These are phyloP conservation scores for Kryptopterus vitreolus DNA, from an alignment of 2,797 vertebrate genomes.

Conservation along the genomic window DNA sequence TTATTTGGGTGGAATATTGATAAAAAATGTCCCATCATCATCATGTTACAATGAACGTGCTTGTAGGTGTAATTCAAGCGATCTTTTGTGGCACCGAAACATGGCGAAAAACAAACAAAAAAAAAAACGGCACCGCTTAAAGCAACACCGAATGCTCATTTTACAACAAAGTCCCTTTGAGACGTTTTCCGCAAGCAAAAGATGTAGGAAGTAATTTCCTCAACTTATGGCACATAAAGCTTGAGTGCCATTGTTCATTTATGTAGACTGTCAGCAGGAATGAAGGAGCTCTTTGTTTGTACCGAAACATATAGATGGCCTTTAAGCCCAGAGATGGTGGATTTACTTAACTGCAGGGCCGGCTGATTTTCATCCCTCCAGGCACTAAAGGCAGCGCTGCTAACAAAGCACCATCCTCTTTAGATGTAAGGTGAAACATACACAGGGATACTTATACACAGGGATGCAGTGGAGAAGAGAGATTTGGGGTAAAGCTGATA, in stretches of 20 bases:
- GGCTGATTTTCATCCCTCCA: slow-evolving; percentile 15
- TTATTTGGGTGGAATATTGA: background rate
- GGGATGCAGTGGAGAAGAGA: no score
- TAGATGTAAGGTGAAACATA: slow-evolving; percentile 60
- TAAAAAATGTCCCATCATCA: background rate
- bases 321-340: slow-evolving; percentile 36
- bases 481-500: background rate
- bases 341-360: slow-evolving; percentile 28
- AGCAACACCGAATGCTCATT: background rate
- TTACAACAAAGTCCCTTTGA: background rate
- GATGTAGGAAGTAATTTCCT: slow-evolving; percentile 55
- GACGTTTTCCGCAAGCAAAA: slow-evolving; percentile 21
- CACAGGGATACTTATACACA: background rate
- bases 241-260: slow-evolving; percentile 53
- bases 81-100: background rate
- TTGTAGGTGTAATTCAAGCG: background rate
- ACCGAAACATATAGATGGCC: slow-evolving; percentile 50
- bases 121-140: background rate
- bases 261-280: slow-evolving; percentile 33
- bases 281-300: slow-evolving; percentile 51
- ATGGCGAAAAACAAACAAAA: background rate
- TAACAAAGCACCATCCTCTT: slow-evolving; percentile 49
- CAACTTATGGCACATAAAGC: slow-evolving; percentile 31
- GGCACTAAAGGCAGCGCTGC: slow-evolving; percentile 52
- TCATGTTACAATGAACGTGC: background rate